Base-by-base conservation (phyloP, 2,888 invertebrate species). In the Mongoloraphidia duomilia region DNA sequence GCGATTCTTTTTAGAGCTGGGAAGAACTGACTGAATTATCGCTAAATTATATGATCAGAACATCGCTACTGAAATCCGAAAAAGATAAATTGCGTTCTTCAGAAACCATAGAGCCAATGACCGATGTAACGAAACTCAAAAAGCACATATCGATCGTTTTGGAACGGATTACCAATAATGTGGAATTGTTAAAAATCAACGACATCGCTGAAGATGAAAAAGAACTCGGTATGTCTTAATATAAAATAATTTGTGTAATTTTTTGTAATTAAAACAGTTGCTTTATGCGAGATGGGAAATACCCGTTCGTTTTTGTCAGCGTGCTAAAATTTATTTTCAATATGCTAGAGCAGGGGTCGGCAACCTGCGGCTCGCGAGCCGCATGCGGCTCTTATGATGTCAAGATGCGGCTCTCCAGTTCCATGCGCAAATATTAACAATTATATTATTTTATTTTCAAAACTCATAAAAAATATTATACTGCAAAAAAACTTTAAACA, bases 21-120 rank as follows among this genome's bases (percentile, higher is more conserved):
- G 86, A 88, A 63, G 88, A 88, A 64, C 72, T 79, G 3, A 76
- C 80, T 2, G 80, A 84, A 55, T 77, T 79, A 50, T 73, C 78
- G 0, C 63, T 85, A 41, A 74, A 77, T 11, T 79, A 79, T 59
- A 67, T 87, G 38, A 63, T 84, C 34, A 73, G 80, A 53, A 80
- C 79, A 11, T 63, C 71, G 8, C 68, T 80, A 26, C 75, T 79
- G 42, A 83, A 80, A 62, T 72, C 76, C 0, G 76, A 79, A 50
- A 81, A 81, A 57, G 79, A 79, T 57, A 75, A 72, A 57, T 69
- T 77, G 55, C 73, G 76, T 54, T 71, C 76, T 2, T 69, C 75
- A 2, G 67, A 74, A 1, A 69, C 69, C 53, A 62, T 65, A 46
- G 66, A 67, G 39, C 63, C 64, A 58, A 55, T 68, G 2, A 64